Conservation (phyloP, 2,113 vertebrate species). For the Solea senegalensis region DNA sequence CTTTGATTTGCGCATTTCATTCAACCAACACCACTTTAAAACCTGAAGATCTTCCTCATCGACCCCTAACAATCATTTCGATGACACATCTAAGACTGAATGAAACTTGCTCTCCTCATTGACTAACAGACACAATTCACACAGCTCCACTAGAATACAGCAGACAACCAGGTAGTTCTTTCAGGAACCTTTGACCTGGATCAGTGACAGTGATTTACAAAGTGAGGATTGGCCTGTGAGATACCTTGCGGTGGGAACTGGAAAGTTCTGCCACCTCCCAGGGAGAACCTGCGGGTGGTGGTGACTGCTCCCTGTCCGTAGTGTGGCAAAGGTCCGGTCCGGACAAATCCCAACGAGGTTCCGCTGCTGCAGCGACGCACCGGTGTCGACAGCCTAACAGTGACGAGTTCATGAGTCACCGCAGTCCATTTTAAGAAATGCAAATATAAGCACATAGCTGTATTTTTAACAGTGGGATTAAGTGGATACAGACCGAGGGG, state of each 20-base stretch:
- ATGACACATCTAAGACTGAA: too few species aligned
- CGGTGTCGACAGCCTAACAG: slow-evolving; percentile 77
- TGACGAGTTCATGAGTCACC: neutral
- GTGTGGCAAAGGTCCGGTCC: slow-evolving; percentile 86
- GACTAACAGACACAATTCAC: neutral
- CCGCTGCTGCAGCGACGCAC: slow-evolving; percentile 87
- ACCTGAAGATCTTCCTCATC: too few species aligned
- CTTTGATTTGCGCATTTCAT: too few species aligned
- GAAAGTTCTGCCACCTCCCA: slow-evolving; percentile 87
- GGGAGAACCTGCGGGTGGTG: slow-evolving; percentile 84
- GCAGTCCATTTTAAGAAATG: neutral
- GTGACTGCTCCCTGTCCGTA: slow-evolving; percentile 78
- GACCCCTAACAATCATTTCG: too few species aligned
- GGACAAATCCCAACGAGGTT: slow-evolving; percentile 83
- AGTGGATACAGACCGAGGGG: slow-evolving; percentile 80
- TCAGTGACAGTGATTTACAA: neutral
- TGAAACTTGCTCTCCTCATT: too few species aligned
- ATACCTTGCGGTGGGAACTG: slow-evolving; percentile 93
- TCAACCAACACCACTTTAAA: too few species aligned
- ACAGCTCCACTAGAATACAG: neutral
- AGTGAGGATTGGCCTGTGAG: neutral
- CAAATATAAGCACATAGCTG: neutral
- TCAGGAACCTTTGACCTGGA: neutral
- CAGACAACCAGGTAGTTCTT: neutral
- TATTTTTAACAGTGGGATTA: neutral